Conservation (phyloP, 2,888 invertebrate genomes). For the Rotaria macrura region DNA sequence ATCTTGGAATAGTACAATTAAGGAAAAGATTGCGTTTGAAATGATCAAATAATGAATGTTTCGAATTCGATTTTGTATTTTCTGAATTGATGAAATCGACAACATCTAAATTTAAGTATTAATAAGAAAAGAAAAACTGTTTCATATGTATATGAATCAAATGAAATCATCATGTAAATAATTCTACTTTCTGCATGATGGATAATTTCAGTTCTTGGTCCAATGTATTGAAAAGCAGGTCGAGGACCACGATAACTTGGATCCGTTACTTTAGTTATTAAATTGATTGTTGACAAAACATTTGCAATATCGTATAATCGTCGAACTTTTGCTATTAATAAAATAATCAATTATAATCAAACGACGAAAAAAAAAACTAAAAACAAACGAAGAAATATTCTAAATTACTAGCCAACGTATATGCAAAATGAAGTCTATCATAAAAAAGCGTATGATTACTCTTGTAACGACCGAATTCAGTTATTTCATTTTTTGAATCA, state of each 20-base stretch:
- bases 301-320: constrained; percentile 69
- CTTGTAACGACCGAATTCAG: constrained; percentile 50
- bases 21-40: constrained; percentile 30
- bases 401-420: neutral
- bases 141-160: neutral
- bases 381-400: too few species aligned
- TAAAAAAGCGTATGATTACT: constrained; percentile 44
- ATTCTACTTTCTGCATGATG: constrained; percentile 25
- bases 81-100: constrained; percentile 32
- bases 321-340: constrained; percentile 60
- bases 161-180: neutral
- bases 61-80: constrained; percentile 30
- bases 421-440: neutral
- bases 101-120: neutral
- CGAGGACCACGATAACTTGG: constrained; percentile 24
- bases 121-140: neutral
- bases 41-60: constrained; percentile 34
- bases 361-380: neutral
- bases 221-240: constrained; percentile 32
- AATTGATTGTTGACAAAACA: constrained; percentile 52
- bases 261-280: constrained; percentile 25
- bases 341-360: neutral
- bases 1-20: constrained; percentile 29
- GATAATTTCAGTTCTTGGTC: constrained; percentile 28
- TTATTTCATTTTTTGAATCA: constrained; percentile 54